A percentile compares a stretch with the other conserved stretches of the same genome.
Conservation (phyloP, 1,140 invertebrate genomes). For the Aricia agestis region DNA sequence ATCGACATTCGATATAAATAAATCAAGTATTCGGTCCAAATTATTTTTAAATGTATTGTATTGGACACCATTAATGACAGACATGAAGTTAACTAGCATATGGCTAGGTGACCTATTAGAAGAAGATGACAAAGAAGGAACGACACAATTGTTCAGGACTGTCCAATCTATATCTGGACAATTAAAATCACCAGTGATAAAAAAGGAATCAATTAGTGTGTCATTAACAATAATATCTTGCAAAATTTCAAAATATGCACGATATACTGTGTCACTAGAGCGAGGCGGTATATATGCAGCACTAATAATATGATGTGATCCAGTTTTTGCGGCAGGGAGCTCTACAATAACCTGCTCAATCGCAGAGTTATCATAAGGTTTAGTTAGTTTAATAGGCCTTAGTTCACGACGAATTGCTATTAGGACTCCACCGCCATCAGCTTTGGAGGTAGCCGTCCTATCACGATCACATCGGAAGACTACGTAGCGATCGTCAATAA, state of each 20-base stretch:
- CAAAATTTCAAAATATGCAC: background rate
- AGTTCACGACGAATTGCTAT: constrained; percentile 24
- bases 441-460: background rate
- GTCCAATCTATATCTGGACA: constrained; percentile 1
- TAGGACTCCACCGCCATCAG: constrained; percentile 29
- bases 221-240: background rate
- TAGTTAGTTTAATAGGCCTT: background rate
- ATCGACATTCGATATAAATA: constrained; percentile 19
- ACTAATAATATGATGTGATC: constrained; percentile 16
- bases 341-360: constrained; percentile 24
- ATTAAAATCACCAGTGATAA: constrained; percentile 23
- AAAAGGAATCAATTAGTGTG: background rate
- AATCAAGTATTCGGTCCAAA: constrained; percentile 20
- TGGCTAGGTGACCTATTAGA: background rate
- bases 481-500: constrained; percentile 26
- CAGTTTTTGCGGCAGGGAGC: background rate
- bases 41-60: constrained; percentile 22
- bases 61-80: constrained; percentile 19
- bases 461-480: constrained; percentile 30
- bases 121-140: background rate
- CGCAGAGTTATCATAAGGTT: too few species aligned
- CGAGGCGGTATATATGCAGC: constrained; percentile 25
- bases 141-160: constrained; percentile 14
- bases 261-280: background rate
- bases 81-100: constrained; percentile 17